Percentiles rank a stretch among this genome's conserved stretches.
Conservation (phyloP, 2,113 vertebrate species). For the Cyphomyrus discorhynchus region DNA sequence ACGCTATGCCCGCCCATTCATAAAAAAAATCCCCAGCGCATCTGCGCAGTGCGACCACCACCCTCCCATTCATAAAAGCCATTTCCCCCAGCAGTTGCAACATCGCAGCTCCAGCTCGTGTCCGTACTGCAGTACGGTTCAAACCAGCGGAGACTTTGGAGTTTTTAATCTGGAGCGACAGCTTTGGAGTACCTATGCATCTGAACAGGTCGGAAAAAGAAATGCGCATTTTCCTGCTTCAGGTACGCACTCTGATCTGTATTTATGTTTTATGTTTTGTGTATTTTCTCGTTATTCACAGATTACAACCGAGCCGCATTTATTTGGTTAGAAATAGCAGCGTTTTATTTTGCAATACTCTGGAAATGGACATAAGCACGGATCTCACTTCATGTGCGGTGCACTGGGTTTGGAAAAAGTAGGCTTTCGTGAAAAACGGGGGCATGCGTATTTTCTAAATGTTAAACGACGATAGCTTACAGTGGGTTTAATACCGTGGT, state of each 20-base stretch:
- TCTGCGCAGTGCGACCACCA: conserved; percentile 66
- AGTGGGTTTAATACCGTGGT: not conserved
- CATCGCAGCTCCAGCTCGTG: conserved; percentile 68
- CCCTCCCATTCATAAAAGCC: conserved; percentile 99
- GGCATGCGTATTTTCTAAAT: not conserved
- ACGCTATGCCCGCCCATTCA: conserved; percentile 87
- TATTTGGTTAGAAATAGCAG: not conserved
- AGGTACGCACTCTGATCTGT: conserved; percentile 48
- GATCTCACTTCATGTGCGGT: not conserved
- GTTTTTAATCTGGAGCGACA: conserved; percentile 13
- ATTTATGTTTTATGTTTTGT: not conserved
- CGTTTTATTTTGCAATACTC: not conserved
- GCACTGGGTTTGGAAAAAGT: not conserved
- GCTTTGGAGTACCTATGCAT: conserved; percentile 46
- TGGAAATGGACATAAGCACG: not conserved
- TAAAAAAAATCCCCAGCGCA: conserved; percentile 59
- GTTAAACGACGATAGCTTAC: not conserved
- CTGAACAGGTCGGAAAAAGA: conserved; percentile 40
- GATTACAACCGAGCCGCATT: not conserved
- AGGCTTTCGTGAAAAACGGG: not conserved
- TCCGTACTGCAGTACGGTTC: conserved; percentile 71
- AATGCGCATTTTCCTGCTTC: conserved; percentile 54
- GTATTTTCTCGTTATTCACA: not conserved
- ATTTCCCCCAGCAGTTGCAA: conserved; percentile 88
- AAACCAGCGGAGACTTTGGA: conserved; percentile 40